Percentiles rank a stretch among this genome's conserved stretches.
phyloP scores from a whole-genome alignment of 2,113 vertebrate genomes.

The Hydropotes inermis region DNA sequence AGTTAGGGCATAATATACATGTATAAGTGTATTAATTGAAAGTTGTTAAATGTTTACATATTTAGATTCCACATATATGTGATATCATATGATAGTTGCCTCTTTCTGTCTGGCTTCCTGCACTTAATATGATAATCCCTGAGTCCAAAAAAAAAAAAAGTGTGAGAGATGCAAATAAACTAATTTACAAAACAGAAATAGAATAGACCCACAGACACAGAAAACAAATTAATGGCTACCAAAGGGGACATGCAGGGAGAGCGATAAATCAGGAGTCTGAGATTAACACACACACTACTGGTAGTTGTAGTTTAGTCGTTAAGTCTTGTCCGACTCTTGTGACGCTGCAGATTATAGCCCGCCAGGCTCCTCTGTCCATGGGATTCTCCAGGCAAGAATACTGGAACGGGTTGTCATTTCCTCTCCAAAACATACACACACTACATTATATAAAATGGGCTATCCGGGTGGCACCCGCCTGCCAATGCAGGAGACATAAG shows the following conservation, averaged over 20 bases:
- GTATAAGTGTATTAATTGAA: not conserved
- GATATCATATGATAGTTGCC: not conserved
- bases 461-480: not conserved
- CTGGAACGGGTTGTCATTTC: not conserved
- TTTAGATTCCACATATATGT: not conserved
- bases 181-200: not conserved
- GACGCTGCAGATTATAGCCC: not conserved
- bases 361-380: not conserved
- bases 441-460: not conserved
- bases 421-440: not conserved
- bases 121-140: not conserved
- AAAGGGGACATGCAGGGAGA: not conserved
- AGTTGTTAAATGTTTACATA: not conserved
- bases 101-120: not conserved
- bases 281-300: fast-evolving
- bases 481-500: not conserved
- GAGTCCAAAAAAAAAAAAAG: not conserved
- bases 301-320: not conserved
- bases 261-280: not conserved
- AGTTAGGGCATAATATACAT: not conserved
- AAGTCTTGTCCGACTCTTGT: fast-evolving
- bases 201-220: not conserved
- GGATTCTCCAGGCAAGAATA: not conserved
- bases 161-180: not conserved
- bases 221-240: not conserved